Evolutionary conservation across 1,140 invertebrate genomes (phyloP).

Genomic region (Octopus bimaculoides): DNA sequence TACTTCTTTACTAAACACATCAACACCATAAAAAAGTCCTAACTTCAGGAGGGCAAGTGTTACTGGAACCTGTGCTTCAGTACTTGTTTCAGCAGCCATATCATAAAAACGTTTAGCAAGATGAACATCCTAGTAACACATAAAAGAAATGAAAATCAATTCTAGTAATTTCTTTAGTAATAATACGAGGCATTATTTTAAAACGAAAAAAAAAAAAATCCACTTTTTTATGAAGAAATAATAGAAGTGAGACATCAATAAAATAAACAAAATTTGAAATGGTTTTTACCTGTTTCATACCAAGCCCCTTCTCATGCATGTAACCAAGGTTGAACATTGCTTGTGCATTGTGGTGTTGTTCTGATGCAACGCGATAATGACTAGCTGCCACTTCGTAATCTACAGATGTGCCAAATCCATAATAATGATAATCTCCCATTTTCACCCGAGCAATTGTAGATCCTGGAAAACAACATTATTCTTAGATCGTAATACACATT

Average conservation of each 20-base stretch:
- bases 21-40: conserved; percentile 69
- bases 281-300: conserved; percentile 69
- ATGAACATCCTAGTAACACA: conserved; percentile 63
- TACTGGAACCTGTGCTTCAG: conserved; percentile 92
- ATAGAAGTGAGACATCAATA: neutral
- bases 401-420: conserved; percentile 68
- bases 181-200: no score
- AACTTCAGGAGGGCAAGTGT: conserved; percentile 88
- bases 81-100: conserved; percentile 89
- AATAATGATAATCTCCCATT: conserved; percentile 98
- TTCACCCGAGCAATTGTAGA: conserved; percentile 76
- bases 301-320: conserved; percentile 98
- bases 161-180: no score
- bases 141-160: no score
- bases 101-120: conserved; percentile 92
- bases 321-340: conserved; percentile 99
- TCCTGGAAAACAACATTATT: conserved; percentile 41
- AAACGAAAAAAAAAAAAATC: conserved; percentile 12
- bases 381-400: conserved; percentile 91
- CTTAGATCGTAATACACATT: no score
- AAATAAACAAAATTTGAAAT: no score
- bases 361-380: conserved; percentile 87
- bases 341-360: conserved; percentile 94
- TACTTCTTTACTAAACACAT: conserved; percentile 54
- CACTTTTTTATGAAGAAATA: neutral